A percentile compares a stretch with the other conserved stretches of the same genome.
These are phyloP conservation scores for Orchestia grillus DNA, from an alignment of 1,140 invertebrate species.

Conservation along the genomic window DNA sequence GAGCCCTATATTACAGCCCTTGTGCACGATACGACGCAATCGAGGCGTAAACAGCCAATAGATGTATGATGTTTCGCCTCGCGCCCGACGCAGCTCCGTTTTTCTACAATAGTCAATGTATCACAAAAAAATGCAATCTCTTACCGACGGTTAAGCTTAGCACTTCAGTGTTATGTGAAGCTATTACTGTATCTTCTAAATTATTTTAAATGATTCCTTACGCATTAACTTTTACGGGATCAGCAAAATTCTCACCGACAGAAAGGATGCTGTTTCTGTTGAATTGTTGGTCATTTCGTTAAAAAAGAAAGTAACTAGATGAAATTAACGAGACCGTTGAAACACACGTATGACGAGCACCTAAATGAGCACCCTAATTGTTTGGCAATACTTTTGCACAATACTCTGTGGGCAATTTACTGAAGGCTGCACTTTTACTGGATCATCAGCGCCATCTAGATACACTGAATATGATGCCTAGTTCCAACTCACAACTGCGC, in stretches of 20 bases:
- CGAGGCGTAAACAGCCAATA: neutral
- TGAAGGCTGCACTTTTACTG: neutral
- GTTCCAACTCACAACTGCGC: neutral
- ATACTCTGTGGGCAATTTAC: neutral
- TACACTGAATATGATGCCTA: neutral
- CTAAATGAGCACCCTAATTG: neutral
- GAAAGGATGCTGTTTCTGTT: neutral
- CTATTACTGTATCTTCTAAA: no score
- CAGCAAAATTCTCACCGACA: neutral
- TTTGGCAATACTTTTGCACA: neutral
- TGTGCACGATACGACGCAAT: neutral
- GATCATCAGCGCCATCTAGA: neutral
- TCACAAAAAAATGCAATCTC: neutral
- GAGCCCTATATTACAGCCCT: neutral
- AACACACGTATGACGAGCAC: neutral
- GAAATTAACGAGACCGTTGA: neutral
- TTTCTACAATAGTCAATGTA: neutral
- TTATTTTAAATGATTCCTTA: neutral
- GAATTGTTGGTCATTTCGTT: neutral
- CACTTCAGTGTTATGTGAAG: no score
- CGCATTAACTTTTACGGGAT: neutral
- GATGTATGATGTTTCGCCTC: neutral
- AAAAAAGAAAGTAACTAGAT: neutral
- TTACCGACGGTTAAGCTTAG: no score
- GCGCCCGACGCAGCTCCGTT: neutral